A percentile compares a stretch with the other conserved stretches of the same genome.
Evolutionary conservation across 2,888 invertebrate species (phyloP).

Genomic region (Standfussiana lucernea): DNA sequence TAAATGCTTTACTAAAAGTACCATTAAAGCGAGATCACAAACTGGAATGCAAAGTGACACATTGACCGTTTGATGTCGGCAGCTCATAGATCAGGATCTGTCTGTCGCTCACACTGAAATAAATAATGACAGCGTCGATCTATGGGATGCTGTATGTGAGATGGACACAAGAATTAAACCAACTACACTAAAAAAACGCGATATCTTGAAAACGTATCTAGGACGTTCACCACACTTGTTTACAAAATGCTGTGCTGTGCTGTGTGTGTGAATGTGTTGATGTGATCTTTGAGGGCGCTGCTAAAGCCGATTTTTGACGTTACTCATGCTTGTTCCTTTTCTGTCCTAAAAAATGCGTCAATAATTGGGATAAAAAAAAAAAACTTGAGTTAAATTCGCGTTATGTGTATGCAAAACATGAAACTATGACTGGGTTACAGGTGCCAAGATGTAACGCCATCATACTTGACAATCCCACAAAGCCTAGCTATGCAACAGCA

Average conservation of each 20-base stretch:
- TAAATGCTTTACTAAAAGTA: conserved; percentile 17
- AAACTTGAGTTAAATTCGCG: neutral
- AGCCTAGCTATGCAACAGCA: neutral
- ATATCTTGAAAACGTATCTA: neutral
- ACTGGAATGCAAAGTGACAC: conserved; percentile 40
- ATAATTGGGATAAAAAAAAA: too few relatives aligned
- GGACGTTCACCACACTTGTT: neutral
- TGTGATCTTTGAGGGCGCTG: neutral
- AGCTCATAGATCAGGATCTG: conserved; percentile 79
- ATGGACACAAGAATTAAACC: conserved; percentile 31
- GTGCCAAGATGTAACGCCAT: too few relatives aligned
- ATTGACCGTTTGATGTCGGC: conserved; percentile 45
- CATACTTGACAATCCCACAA: neutral
- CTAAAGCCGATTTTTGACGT: neutral
- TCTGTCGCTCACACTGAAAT: conserved; percentile 77
- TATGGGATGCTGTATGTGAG: conserved; percentile 49
- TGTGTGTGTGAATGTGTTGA: too few relatives aligned
- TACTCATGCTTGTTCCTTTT: too few relatives aligned
- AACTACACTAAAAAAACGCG: neutral
- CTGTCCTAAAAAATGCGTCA: neutral
- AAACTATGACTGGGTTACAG: neutral
- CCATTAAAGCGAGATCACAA: conserved; percentile 4
- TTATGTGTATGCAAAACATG: neutral
- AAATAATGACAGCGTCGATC: conserved; percentile 82
- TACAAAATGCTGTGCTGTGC: neutral